Conservation (phyloP, 2,888 invertebrate species). For the Cheilosia vernalis region DNA sequence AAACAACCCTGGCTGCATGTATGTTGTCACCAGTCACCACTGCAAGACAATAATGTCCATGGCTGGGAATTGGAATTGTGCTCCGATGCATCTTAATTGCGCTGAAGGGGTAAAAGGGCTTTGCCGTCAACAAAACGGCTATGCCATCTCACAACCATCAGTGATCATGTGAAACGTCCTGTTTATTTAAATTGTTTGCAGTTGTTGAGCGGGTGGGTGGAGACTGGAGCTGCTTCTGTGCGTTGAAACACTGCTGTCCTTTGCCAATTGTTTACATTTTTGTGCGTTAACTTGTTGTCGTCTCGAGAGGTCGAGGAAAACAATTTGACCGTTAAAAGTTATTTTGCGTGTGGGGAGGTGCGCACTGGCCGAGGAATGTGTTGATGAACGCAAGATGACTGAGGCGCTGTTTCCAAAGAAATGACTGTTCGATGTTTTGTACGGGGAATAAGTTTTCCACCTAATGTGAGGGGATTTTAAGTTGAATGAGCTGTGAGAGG, state of each 20-base stretch:
- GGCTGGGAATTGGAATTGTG: conserved; percentile 68
- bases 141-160: background rate
- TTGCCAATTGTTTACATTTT: conserved; percentile 57
- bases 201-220: conserved; percentile 11
- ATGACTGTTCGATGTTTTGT: conserved; percentile 28
- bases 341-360: conserved; percentile 30
- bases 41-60: conserved; percentile 64
- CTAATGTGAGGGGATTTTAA: too few relatives aligned
- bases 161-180: conserved; percentile 62
- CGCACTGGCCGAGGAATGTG: conserved; percentile 19
- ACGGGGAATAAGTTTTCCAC: background rate
- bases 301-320: background rate
- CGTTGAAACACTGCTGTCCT: conserved; percentile 21
- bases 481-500: too few relatives aligned
- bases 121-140: background rate
- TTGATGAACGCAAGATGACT: background rate
- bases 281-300: conserved; percentile 47
- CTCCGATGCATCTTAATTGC: conserved; percentile 75
- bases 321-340: conserved; percentile 51
- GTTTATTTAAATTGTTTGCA: conserved; percentile 65
- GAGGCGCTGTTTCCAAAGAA: conserved; percentile 8
- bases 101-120: conserved; percentile 43
- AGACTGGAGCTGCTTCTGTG: conserved; percentile 3
- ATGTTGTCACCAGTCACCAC: conserved; percentile 68
- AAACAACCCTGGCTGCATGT: conserved; percentile 61